Base-by-base conservation (phyloP, 2,888 invertebrate genomes). In the Agriopis leucophaearia region DNA sequence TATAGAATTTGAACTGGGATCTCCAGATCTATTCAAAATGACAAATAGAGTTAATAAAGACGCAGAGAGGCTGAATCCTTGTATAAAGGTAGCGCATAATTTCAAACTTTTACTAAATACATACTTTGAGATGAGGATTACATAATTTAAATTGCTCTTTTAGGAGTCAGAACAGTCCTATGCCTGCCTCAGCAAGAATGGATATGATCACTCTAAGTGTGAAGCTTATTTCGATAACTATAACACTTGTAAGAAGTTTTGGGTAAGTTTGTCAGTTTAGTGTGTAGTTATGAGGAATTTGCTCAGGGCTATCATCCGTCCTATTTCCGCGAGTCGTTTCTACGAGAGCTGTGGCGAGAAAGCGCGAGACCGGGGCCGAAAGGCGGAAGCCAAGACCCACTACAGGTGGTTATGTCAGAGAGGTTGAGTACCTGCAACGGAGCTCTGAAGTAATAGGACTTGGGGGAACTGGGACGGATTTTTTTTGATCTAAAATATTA, bases 171-270 rank as follows among this genome's bases (percentile, higher is more conserved):
- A 96, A 60, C 85, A 96, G 77, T 96, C 97, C 0, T 95, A 95
- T 67, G 95, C 96, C 83, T 98, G 98, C 80, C 91, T 97, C 18
- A 94, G 95, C 78, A 95, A 95, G 60, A 95, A 96, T 82, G 95
- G 95, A 76, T 97, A 95, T 78, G 95, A 96, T 73, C 94, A 94
- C 60, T 94, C 95, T 0, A 95, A 95, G 80, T 98, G 98, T 81
- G 87, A 90, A 78, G 66, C 87, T 0, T 95, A 96, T 83, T 97
- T 97, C 81, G 95, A 95, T 45, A 98, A 98, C 86, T 97, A 97
- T 82, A 96, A 95, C 71, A 95, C 94, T 5, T 98, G 98, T 86
- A 96, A 96, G 85, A 95, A 95, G 71, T 98, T 98, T 90, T 98
- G 98, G 98, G 98, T 97, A 94, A 88, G 82, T 50, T 8, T 16